These are phyloP conservation scores for Drosophila subquinaria DNA, from an alignment of 2,888 invertebrate species.

Conservation along the genomic window DNA sequence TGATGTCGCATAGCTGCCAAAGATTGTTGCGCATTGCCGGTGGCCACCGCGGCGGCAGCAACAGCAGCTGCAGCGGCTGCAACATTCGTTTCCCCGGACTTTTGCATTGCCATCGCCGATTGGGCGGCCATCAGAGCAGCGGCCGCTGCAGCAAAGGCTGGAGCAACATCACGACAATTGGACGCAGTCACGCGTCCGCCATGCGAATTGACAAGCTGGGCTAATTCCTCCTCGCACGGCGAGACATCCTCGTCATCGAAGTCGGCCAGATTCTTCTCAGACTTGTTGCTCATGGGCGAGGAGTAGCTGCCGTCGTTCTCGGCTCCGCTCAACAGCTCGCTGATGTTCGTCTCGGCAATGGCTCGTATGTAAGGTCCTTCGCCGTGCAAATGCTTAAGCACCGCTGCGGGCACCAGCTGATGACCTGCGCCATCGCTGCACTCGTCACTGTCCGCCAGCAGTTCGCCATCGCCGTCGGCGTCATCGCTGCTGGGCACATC, in stretches of 20 bases:
- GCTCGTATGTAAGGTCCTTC: constrained; percentile 87
- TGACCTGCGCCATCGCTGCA: constrained; percentile 85
- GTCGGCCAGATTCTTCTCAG: constrained; percentile 97
- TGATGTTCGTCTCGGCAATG: constrained; percentile 85
- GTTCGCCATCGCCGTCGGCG: constrained; percentile 84
- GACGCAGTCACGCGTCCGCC: constrained; percentile 80
- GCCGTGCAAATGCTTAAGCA: constrained; percentile 85
- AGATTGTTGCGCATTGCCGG: constrained; percentile 79
- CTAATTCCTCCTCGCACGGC: constrained; percentile 94
- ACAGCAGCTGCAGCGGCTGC: constrained; percentile 80
- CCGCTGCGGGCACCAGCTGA: constrained; percentile 84
- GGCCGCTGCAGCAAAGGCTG: constrained; percentile 83
- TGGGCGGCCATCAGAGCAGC: constrained; percentile 83
- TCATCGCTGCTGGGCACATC: constrained; percentile 81
- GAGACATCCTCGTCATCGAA: constrained; percentile 97
- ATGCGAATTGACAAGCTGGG: constrained; percentile 89
- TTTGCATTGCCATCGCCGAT: constrained; percentile 82
- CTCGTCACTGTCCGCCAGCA: constrained; percentile 85
- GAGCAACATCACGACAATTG: constrained; percentile 78
- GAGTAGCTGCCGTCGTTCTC: constrained; percentile 95
- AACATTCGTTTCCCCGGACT: constrained; percentile 73
- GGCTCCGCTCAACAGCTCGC: constrained; percentile 87
- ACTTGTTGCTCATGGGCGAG: constrained; percentile 96
- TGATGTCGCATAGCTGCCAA: constrained; percentile 70
- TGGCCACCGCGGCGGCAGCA: constrained; percentile 77